These are phyloP conservation scores for Ceuthmochares aereus DNA, from an alignment of 2,113 vertebrate genomes.

Conservation along the genomic window DNA sequence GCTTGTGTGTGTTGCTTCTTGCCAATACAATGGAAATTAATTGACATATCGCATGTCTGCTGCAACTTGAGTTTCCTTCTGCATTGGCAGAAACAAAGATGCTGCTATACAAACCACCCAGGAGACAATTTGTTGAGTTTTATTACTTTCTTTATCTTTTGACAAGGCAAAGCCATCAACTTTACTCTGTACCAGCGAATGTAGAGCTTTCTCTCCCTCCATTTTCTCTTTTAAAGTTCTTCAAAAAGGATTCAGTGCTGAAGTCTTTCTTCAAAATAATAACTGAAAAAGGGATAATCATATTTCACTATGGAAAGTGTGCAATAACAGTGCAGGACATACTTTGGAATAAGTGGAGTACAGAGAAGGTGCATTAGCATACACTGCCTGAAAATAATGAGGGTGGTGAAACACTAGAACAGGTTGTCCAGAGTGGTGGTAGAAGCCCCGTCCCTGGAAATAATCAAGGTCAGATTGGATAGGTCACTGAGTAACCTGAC, in stretches of 20 bases:
- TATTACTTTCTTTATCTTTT: conserved; percentile 42
- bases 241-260: not conserved
- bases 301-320: not conserved
- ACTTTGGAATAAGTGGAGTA: not conserved
- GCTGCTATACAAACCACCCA: not conserved
- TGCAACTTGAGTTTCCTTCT: conserved; percentile 15
- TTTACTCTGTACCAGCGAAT: not conserved
- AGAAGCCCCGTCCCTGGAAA: too few species aligned
- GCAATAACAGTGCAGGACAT: not conserved
- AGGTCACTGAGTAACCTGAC: too few species aligned
- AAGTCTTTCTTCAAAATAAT: conserved; percentile 22
- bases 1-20: conserved; percentile 38
- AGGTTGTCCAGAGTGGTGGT: too few species aligned
- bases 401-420: too few species aligned
- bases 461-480: too few species aligned
- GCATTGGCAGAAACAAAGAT: conserved; percentile 22
- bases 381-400: not conserved
- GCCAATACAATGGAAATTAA: conserved; percentile 41
- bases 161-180: not conserved
- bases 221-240: not conserved
- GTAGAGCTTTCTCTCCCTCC: not conserved
- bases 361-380: not conserved
- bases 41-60: not conserved
- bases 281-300: not conserved
- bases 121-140: not conserved